Base-by-base conservation (phyloP, 2,113 vertebrate genomes). In the Megalops atlanticus region DNA sequence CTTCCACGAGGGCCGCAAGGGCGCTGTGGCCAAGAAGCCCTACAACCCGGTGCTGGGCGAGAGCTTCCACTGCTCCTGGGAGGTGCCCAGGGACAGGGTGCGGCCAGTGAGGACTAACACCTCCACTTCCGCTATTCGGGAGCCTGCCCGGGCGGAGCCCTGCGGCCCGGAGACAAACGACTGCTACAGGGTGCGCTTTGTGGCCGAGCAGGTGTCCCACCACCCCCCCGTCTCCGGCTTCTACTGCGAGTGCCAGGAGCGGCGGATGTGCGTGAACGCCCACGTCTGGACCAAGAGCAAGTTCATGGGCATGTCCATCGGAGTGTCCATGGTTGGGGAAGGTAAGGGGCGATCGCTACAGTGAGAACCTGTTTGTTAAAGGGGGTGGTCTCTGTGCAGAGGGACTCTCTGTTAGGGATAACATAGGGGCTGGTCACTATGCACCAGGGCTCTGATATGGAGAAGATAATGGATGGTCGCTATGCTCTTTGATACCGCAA, bases 241-340 rank as follows among this genome's bases (percentile, higher is more conserved):
- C 91, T 98, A 98, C 90, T 97, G 96, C 58, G 97, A 98, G 90
- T 97, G 97, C 92, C 95, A 94, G 82, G 96, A 98, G 91, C 94
- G 93, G 90, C 92, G 91, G 82, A 95, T 97, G 89, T 97, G 96
- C 4, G 92, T 96, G 78, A 96, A 95, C 80, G 92, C 95, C 70
- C 95, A 98, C 0, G 91, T 97, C 8, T 97, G 96, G 96, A 98
- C 97, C 91, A 98, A 96, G 89, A 98, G 96, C 96, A 98, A 98
- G 93, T 97, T 97, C 86, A 93, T 97, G 95, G 97, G 97, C 87
- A 97, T 98, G 96, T 97, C 96, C 21, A 93, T 97, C 84, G 96
- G 97, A 74, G 95, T 98, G 85, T 97, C 96, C 33, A 97, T 98
- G 97, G 94, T 96, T 2, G 96, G 97, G 77, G 96, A 98, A 95